Evolutionary conservation across 92 coral and sea anemone species (phyloP).

Genomic region (Scolanthus callimorphus): DNA sequence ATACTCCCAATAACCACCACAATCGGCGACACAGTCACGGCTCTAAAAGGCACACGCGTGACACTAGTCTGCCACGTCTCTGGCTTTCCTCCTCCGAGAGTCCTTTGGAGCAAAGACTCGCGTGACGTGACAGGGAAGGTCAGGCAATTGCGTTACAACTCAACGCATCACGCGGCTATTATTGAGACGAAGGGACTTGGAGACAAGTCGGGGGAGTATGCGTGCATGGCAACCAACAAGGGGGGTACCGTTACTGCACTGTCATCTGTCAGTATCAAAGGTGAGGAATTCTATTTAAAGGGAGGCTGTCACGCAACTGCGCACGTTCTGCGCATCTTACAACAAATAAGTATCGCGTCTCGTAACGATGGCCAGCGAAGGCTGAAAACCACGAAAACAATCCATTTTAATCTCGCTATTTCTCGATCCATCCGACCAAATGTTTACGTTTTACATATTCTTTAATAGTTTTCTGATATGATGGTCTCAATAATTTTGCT

Average conservation of each 20-base stretch:
- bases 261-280: constrained; percentile 53
- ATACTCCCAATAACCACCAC: constrained; percentile 11
- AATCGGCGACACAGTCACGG: constrained; percentile 56
- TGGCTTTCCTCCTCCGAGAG: constrained; percentile 61
- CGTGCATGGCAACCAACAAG: constrained; percentile 55
- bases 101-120: constrained; percentile 44
- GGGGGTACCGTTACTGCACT: constrained; percentile 53
- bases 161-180: constrained; percentile 13
- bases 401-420: too few species aligned
- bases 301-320: neutral
- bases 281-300: too few species aligned
- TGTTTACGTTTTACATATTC: too few species aligned
- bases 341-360: too few species aligned
- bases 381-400: too few species aligned
- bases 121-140: constrained; percentile 15
- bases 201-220: constrained; percentile 28
- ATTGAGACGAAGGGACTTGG: constrained; percentile 24
- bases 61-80: constrained; percentile 54
- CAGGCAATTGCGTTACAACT: constrained; percentile 1
- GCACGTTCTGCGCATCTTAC: neutral
- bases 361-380: too few species aligned
- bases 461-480: too few species aligned
- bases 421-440: too few species aligned
- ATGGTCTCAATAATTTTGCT: too few species aligned
- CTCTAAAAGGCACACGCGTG: constrained; percentile 44